Percentiles rank a stretch among this genome's conserved stretches.
phyloP scores from a whole-genome alignment of 2,113 vertebrate species.

The Tyrannus savana region DNA sequence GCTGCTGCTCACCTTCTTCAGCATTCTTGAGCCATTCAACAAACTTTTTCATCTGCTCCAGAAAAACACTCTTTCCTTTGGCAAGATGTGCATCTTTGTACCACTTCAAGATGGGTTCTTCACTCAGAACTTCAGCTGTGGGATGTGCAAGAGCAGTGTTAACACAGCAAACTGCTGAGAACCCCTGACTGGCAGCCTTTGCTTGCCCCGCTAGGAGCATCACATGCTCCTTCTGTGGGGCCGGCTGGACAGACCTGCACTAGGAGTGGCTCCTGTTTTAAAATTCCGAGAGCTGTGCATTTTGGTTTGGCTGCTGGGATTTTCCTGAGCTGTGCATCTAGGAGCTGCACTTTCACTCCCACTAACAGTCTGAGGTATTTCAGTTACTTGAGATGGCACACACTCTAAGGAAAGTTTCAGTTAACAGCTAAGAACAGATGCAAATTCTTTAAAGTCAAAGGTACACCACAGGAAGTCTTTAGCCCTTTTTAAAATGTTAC shows the following conservation, averaged over 20 bases:
- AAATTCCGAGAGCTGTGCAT: too few species aligned
- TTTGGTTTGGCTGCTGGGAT: not conserved
- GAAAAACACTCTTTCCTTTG: constrained; percentile 96
- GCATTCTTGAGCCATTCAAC: constrained; percentile 99
- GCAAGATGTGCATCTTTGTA: constrained; percentile 91
- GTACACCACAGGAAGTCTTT: not conserved
- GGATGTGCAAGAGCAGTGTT: not conserved
- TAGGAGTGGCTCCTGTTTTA: not conserved
- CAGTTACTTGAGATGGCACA: not conserved
- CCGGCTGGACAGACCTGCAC: fast-evolving
- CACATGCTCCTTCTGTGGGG: fast-evolving
- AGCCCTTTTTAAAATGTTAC: not conserved
- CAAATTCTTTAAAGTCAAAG: not conserved
- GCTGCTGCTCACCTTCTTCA: constrained; percentile 86
- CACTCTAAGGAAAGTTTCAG: not conserved
- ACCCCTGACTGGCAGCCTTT: not conserved
- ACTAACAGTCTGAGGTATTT: not conserved
- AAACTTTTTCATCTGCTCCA: constrained; percentile 99
- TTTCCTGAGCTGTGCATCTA: not conserved
- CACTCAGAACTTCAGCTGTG: constrained; percentile 94
- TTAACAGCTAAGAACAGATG: not conserved
- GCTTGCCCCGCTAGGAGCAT: not conserved
- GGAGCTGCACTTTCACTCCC: not conserved
- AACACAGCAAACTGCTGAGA: not conserved
- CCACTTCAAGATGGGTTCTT: constrained; percentile 98